Percentiles rank a stretch among this genome's conserved stretches.
These are phyloP conservation scores for Eidolon helvum DNA, from an alignment of 2,113 vertebrate genomes.

Conservation along the genomic window DNA sequence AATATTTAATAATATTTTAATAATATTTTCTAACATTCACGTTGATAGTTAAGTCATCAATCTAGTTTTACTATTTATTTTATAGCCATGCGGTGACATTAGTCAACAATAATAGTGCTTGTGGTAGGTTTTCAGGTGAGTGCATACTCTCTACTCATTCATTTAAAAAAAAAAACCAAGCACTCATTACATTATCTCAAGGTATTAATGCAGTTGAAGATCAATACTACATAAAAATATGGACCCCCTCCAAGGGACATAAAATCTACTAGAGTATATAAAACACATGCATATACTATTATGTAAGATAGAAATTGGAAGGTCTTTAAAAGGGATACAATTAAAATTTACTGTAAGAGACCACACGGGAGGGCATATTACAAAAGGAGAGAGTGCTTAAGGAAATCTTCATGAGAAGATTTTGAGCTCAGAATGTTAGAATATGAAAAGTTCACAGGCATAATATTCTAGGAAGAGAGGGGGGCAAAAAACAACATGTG, in stretches of 20 bases:
- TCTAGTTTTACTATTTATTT: slow-evolving; percentile 24
- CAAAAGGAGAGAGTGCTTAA: not conserved
- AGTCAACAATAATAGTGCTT: not conserved
- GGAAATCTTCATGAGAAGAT: not conserved
- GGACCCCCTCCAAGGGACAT: not conserved
- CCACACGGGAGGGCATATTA: not conserved
- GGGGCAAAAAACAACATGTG: not conserved
- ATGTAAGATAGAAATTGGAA: not conserved
- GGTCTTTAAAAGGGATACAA: not conserved
- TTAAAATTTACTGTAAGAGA: not conserved
- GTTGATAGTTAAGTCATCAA: not conserved
- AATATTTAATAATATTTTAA: not conserved
- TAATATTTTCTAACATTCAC: not conserved
- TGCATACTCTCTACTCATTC: not conserved
- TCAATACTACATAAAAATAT: not conserved
- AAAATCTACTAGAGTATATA: not conserved
- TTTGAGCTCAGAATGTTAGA: not conserved
- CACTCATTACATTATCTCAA: not conserved
- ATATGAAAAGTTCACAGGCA: not conserved
- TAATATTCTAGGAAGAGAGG: not conserved
- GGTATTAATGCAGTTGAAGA: not conserved
- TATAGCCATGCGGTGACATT: not conserved
- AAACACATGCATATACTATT: not conserved
- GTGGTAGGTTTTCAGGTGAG: not conserved
- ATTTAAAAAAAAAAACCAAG: not conserved